These are phyloP conservation scores for Leptinotarsa juncta DNA, from an alignment of 2,888 invertebrate species.

Conservation along the genomic window DNA sequence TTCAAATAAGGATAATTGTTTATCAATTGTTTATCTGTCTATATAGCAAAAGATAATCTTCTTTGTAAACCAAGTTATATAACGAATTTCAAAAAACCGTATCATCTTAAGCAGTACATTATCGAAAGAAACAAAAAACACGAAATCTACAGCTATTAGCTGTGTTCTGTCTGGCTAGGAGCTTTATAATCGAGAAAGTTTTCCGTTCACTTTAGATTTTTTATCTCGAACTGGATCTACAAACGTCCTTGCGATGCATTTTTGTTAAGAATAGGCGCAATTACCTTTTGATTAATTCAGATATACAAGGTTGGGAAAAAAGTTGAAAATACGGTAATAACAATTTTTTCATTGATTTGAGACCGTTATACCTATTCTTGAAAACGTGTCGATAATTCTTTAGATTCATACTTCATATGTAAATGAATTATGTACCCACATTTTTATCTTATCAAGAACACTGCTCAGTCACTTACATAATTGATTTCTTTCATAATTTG, in stretches of 20 bases:
- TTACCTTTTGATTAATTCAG: slow-evolving; percentile 12
- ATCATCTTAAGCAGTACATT: slow-evolving; percentile 3
- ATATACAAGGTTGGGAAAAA: slow-evolving; percentile 10
- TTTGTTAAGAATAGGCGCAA: slow-evolving; percentile 25
- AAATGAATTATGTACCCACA: neutral
- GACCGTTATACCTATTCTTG: neutral
- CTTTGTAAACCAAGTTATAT: neutral
- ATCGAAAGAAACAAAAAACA: neutral
- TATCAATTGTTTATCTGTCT: neutral
- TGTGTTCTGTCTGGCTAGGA: slow-evolving; percentile 26
- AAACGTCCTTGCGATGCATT: slow-evolving; percentile 54
- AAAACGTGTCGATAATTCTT: neutral
- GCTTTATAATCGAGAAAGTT: slow-evolving; percentile 53
- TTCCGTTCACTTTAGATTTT: slow-evolving; percentile 43
- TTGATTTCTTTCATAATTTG: too few relatives aligned
- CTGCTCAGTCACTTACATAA: too few relatives aligned
- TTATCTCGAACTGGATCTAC: slow-evolving; percentile 55
- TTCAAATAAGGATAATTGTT: too few relatives aligned
- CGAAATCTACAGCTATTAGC: slow-evolving; percentile 28
- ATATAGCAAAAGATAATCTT: neutral
- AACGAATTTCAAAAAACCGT: neutral
- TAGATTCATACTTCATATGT: neutral
- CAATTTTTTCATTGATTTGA: neutral
- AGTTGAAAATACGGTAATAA: neutral
- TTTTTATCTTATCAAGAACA: too few relatives aligned